Evolutionary conservation across 2,888 invertebrate genomes (phyloP), one percentile per base, ranked within the genome.

Genomic region (Volucella inanis): DNA sequence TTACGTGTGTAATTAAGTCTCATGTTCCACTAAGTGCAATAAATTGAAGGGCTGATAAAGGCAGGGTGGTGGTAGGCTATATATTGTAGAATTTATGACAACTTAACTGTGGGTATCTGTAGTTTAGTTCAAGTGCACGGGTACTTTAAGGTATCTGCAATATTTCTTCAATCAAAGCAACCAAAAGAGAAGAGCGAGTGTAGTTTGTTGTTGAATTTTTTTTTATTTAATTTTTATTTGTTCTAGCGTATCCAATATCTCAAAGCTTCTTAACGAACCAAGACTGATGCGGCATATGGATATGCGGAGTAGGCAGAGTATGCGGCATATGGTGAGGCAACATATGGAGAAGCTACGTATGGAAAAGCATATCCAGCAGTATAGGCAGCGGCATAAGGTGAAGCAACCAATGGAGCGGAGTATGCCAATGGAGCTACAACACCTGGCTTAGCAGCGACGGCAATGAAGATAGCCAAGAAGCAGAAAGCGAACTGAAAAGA

Each of bases 371-470:
- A 76, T 0, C 68, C 14, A n/a, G 80, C 68, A 1, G 79, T 79
- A 15, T 75, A 83, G 0, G 74, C 83, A 54, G 79, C 79, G 2
- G 64, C 47, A 11, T 83, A 79, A 0, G 84, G 80, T 1, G 80
- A 84, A 2, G 75, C 84, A 10, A 84, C 14, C 55, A 84, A 61
- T 8, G 84, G 84, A 1, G 74, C 43, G 1, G 84, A 80, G 65
- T 70, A 79, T 0, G 80, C 68, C 15, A 79, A 10, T 61, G 78
- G 77, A 4, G 77, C 77, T 0, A 79, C 41, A 22, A 84, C 10
- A 55, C 18, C 84, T n/a, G 84, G 84, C 55, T 84, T 84, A 45
- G 80, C 84, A 61, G 75, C 65, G 10, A 50, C 84, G 49, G 14
- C 75, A 11, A 75, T 80, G 43, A 80, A 1, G 31, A 80, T 8